Evolutionary conservation across 1,140 invertebrate species (phyloP).

Genomic region (Cecropterus lyciades): DNA sequence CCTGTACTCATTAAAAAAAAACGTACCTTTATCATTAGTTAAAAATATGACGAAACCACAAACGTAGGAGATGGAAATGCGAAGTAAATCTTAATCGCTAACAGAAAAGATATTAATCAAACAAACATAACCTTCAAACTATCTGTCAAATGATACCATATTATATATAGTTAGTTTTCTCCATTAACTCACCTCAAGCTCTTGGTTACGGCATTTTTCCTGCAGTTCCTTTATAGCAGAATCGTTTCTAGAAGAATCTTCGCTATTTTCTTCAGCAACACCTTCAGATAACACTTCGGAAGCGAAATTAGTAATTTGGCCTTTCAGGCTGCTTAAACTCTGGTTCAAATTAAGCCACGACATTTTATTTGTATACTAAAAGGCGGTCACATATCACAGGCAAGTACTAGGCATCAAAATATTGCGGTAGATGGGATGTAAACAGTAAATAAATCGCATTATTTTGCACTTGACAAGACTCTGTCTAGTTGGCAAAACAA

Average conservation of each 20-base stretch:
- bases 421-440: slow-evolving; percentile 59
- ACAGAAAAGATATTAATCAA: slow-evolving; percentile 37
- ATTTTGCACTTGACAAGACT: slow-evolving; percentile 78
- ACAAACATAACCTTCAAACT: slow-evolving; percentile 71
- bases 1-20: no score
- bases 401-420: slow-evolving; percentile 48
- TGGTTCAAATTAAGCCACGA: slow-evolving; percentile 91
- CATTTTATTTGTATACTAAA: slow-evolving; percentile 82
- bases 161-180: slow-evolving; percentile 45
- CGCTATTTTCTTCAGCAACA: slow-evolving; percentile 84
- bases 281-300: slow-evolving; percentile 89
- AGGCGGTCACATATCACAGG: slow-evolving; percentile 63
- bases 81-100: slow-evolving; percentile 1
- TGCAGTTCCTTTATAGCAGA: slow-evolving; percentile 85
- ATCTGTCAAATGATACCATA: slow-evolving; percentile 57
- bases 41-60: background rate
- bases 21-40: no score
- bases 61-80: background rate
- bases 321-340: slow-evolving; percentile 89
- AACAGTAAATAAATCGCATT: slow-evolving; percentile 80
- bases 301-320: slow-evolving; percentile 90
- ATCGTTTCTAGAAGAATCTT: slow-evolving; percentile 62
- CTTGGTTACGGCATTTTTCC: slow-evolving; percentile 85
- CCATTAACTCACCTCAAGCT: slow-evolving; percentile 85
- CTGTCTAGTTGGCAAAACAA: slow-evolving; percentile 83